phyloP scores from a whole-genome alignment of 2,113 vertebrate species.

The Dermatemys mawii region DNA sequence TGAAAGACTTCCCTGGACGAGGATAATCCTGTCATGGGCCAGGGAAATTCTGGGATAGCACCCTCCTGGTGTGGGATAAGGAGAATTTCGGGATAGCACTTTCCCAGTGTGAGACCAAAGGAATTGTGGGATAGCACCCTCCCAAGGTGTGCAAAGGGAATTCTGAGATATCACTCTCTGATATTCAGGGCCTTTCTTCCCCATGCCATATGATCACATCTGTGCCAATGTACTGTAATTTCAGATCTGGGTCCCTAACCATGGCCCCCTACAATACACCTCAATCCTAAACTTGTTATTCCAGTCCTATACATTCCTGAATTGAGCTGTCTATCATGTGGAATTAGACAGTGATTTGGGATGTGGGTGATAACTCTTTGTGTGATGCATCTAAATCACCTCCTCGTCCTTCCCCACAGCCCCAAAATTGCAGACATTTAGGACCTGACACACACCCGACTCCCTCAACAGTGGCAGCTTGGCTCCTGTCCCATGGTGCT shows the following conservation, averaged over 20 bases:
- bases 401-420: background rate
- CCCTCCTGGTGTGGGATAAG: background rate
- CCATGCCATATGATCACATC: background rate
- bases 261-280: background rate
- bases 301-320: background rate
- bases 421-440: background rate
- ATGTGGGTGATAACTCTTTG: background rate
- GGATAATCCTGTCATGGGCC: too few relatives aligned
- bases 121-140: too few relatives aligned
- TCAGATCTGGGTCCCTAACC: background rate
- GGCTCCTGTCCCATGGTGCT: too few relatives aligned
- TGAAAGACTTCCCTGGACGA: background rate
- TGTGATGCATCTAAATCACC: background rate
- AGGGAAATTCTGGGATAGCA: background rate
- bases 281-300: background rate
- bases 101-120: too few relatives aligned
- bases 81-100: background rate
- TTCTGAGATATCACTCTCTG: background rate
- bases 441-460: background rate
- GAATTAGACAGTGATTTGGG: background rate
- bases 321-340: background rate
- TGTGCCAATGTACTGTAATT: background rate
- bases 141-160: background rate
- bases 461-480: too few relatives aligned
- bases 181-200: background rate